Evolutionary conservation across 2,797 vertebrate species (phyloP), one percentile per base, ranked within the genome.

Genomic region (Sebastes melanostomus): DNA sequence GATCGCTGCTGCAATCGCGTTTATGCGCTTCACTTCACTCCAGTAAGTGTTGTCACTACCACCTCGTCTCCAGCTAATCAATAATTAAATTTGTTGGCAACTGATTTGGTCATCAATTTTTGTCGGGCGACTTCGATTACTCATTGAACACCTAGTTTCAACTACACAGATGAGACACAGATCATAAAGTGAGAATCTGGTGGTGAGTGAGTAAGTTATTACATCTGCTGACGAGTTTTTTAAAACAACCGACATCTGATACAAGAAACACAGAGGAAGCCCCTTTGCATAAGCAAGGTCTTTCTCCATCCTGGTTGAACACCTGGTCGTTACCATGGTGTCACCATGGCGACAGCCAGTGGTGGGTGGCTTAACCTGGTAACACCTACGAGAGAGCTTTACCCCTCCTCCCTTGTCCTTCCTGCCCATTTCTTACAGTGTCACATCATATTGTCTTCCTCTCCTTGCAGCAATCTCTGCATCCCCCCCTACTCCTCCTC

Each of bases 311-410:
- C 72, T 78, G 46, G 63, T 20, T 34, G 78, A 89, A 92, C 92
- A 92, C 90, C 90, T 93, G 88, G 84, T 55, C 25, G 93, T 93
- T 91, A 78, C 93, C 91, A 94, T 92, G 90, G 85, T 78, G 92
- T 94, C 83, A 83, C 93, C 89, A 91, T 93, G 89, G 91, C 34
- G 82, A 93, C 93, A 80, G 90, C 78, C 85, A 82, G 73, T 36
- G 32, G 86, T 92, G 86, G 90, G 84, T 68, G 75, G 88, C 81
- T 87, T 93, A 92, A 94, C 91, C 90, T 90, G 84, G 88, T 89
- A 92, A 89, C 90, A 92, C 88, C 92, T 90, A 85, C 88, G 77
- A 80, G 84, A 90, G 75, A 78, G 84, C 69, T 81, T 71, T 24
- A 59, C 32, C 69, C 67, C 25, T 11, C 50, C 36, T 18, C 66